These are phyloP conservation scores for Microctenopoma lineatum DNA, from an alignment of 2,797 vertebrate species.

Conservation along the genomic window DNA sequence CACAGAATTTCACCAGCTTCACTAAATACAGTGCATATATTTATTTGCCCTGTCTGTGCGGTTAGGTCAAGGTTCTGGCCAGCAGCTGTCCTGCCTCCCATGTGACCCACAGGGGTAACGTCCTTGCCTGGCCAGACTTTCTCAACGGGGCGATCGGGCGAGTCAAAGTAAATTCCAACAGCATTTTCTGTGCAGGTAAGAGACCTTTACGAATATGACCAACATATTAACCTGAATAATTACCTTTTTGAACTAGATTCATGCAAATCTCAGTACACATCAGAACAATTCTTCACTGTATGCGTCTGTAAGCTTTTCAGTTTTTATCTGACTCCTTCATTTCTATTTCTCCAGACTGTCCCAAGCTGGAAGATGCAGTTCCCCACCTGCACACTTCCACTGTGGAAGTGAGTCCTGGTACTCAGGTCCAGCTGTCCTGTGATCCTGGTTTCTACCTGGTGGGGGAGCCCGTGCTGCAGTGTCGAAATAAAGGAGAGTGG, in stretches of 20 bases:
- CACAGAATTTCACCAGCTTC: background rate
- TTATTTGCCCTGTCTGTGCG: background rate
- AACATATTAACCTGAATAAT: background rate
- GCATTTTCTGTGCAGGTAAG: slow-evolving; percentile 95
- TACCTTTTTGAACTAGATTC: background rate
- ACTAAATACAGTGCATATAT: background rate
- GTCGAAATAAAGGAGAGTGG: slow-evolving; percentile 47
- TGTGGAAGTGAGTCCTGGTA: slow-evolving; percentile 87
- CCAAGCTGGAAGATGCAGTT: slow-evolving; percentile 83
- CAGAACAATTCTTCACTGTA: background rate
- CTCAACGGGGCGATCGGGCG: slow-evolving; percentile 90
- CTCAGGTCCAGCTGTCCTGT: slow-evolving; percentile 92
- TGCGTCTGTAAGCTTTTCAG: background rate
- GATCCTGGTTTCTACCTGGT: slow-evolving; percentile 95
- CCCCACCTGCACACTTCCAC: no score
- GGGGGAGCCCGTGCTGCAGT: slow-evolving; percentile 91
- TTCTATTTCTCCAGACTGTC: slow-evolving; percentile 86
- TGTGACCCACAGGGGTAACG: slow-evolving; percentile 87
- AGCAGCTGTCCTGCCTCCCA: slow-evolving; percentile 89
- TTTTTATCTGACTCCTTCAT: background rate
- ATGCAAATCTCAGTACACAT: background rate
- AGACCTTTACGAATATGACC: background rate
- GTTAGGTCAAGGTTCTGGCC: slow-evolving; percentile 91
- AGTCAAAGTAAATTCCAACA: slow-evolving; percentile 91
- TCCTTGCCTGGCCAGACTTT: slow-evolving; percentile 98